A percentile compares a stretch with the other conserved stretches of the same genome.
phyloP scores from a whole-genome alignment of 2,888 invertebrate genomes.

The Drosophila rubida region DNA sequence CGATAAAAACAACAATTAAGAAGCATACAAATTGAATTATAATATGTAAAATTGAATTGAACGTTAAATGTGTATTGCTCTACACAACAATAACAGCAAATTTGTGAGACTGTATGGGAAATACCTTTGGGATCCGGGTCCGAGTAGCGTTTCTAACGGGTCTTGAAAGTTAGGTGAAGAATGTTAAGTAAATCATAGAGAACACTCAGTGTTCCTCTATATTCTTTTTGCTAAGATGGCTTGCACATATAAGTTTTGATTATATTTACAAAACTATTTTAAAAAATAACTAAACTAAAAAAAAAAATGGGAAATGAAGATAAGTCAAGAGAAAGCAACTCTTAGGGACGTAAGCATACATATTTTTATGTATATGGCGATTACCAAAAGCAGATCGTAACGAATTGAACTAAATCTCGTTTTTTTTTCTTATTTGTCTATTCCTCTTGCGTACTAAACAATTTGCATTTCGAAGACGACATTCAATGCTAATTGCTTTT shows the following conservation, averaged over 20 bases:
- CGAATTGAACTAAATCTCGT: slow-evolving; percentile 25
- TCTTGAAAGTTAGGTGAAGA: slow-evolving; percentile 23
- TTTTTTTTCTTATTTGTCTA: slow-evolving; percentile 5
- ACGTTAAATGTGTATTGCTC: slow-evolving; percentile 8
- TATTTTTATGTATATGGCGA: slow-evolving; percentile 25
- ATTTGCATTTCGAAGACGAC: slow-evolving; percentile 34
- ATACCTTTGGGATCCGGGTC: not conserved
- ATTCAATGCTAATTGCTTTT: slow-evolving; percentile 34
- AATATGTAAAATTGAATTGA: slow-evolving; percentile 21
- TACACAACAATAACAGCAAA: slow-evolving; percentile 70
- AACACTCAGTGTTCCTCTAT: slow-evolving; percentile 3
- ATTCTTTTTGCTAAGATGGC: slow-evolving; percentile 9
- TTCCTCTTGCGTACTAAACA: slow-evolving; percentile 26
- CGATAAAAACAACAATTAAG: slow-evolving; percentile 16
- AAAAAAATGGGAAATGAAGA: slow-evolving; percentile 21
- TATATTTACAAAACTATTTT: slow-evolving; percentile 65
- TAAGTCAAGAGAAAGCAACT: slow-evolving; percentile 13
- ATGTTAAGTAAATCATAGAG: slow-evolving; percentile 5
- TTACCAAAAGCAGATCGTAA: slow-evolving; percentile 12
- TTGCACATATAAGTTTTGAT: slow-evolving; percentile 64
- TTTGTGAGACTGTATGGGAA: slow-evolving; percentile 72
- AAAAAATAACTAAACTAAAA: slow-evolving; percentile 28
- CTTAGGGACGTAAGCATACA: slow-evolving; percentile 51
- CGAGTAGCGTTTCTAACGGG: not conserved
- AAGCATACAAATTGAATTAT: slow-evolving; percentile 2